A percentile compares a stretch with the other conserved stretches of the same genome.
Evolutionary conservation across 1,140 invertebrate genomes (phyloP).

Genomic region (Pseudomyrmex cubaensis): DNA sequence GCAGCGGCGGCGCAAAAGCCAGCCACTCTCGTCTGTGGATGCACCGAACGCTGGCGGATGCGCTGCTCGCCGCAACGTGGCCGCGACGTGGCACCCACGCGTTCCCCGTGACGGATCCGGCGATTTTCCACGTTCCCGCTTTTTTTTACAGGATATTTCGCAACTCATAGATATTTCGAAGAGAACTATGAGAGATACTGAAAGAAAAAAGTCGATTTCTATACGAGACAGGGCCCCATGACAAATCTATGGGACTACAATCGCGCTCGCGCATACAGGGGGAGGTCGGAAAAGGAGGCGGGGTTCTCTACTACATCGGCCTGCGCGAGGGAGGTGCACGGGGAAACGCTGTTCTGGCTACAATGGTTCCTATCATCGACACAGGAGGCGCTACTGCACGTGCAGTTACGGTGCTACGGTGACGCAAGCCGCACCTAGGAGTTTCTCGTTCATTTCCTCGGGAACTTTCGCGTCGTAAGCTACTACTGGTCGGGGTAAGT

Average conservation of each 20-base stretch:
- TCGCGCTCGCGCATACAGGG: constrained; percentile 56
- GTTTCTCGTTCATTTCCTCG: constrained; percentile 76
- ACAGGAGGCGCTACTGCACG: constrained; percentile 62
- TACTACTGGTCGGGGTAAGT: constrained; percentile 49
- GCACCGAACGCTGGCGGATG: constrained; percentile 41
- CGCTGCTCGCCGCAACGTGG: constrained; percentile 53
- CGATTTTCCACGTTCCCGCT: constrained; percentile 1
- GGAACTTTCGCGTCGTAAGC: neutral
- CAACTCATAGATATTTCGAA: neutral
- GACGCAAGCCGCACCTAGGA: constrained; percentile 80
- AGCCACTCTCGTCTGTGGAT: constrained; percentile 57
- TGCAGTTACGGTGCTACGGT: constrained; percentile 45
- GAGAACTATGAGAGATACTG: neutral
- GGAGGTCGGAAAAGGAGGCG: constrained; percentile 75
- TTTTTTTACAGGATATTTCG: neutral
- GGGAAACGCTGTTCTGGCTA: constrained; percentile 43
- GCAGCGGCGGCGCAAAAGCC: constrained; percentile 63
- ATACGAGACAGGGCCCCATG: constrained; percentile 28
- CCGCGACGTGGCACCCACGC: constrained; percentile 49
- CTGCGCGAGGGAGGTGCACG: constrained; percentile 30
- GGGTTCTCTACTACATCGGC: constrained; percentile 64
- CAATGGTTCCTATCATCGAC: constrained; percentile 29
- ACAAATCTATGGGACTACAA: constrained; percentile 66
- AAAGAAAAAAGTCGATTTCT: constrained; percentile 29
- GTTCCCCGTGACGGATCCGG: constrained; percentile 9